A percentile compares a stretch with the other conserved stretches of the same genome.
phyloP scores from a whole-genome alignment of 2,888 invertebrate species.

The Entomobrya proxima region DNA sequence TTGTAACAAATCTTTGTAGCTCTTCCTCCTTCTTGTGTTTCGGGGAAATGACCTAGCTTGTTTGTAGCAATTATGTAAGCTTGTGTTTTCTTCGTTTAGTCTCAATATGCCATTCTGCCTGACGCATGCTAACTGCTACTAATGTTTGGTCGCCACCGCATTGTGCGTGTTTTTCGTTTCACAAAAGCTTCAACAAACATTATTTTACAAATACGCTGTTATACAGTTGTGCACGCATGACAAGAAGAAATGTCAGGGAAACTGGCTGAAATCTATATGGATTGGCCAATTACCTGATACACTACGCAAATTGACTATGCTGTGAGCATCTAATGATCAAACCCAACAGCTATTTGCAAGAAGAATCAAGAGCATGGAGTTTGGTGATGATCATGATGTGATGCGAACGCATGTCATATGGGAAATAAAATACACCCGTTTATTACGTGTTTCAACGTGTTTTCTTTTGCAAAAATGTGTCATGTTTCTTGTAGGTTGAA shows the following conservation, averaged over 20 bases:
- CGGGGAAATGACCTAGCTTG: slow-evolving; percentile 32
- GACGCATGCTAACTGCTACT: slow-evolving; percentile 66
- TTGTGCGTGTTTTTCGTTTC: neutral
- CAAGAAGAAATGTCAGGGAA: neutral
- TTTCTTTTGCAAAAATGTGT: slow-evolving; percentile 26
- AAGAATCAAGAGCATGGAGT: slow-evolving; percentile 15
- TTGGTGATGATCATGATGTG: slow-evolving; percentile 19
- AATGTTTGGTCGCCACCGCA: neutral
- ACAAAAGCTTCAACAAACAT: neutral
- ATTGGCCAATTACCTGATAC: slow-evolving; percentile 48
- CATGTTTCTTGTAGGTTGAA: slow-evolving; percentile 21
- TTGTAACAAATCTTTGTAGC: neutral
- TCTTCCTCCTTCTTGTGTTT: neutral
- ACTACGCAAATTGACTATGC: slow-evolving; percentile 5
- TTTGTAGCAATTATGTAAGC: slow-evolving; percentile 42
- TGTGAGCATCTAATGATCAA: neutral
- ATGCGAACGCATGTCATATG: slow-evolving; percentile 40
- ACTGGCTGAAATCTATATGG: neutral
- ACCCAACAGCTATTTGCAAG: neutral
- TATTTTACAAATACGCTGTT: neutral
- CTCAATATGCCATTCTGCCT: slow-evolving; percentile 26
- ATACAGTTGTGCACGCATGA: neutral
- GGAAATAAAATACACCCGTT: slow-evolving; percentile 36
- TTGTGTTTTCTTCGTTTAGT: neutral
- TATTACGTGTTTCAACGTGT: slow-evolving; percentile 29